Conservation (phyloP, 1,140 invertebrate species). For the Drosophila truncata region DNA sequence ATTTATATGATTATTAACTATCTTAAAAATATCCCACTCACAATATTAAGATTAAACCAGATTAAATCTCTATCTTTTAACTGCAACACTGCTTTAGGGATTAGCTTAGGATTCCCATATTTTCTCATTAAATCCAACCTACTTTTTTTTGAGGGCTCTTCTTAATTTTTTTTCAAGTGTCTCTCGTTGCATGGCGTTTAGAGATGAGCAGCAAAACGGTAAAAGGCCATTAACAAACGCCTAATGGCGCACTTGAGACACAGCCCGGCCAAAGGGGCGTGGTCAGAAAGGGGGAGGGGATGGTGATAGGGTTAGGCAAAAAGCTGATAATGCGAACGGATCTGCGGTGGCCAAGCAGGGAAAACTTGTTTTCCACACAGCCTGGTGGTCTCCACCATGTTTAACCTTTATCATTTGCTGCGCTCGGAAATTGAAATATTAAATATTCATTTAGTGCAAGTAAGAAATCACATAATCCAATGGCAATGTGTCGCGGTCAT, state of each 20-base stretch:
- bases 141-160: background rate
- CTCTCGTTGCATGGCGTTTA: conserved; percentile 47
- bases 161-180: conserved; percentile 30
- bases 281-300: conserved; percentile 1
- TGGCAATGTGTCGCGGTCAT: conserved; percentile 47
- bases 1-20: no score
- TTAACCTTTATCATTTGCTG: conserved; percentile 12
- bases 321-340: conserved; percentile 68
- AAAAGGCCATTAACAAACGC: conserved; percentile 78
- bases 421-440: conserved; percentile 72
- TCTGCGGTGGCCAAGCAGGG: conserved; percentile 54
- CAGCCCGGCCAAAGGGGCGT: conserved; percentile 37
- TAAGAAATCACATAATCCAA: conserved; percentile 71
- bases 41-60: background rate
- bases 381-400: background rate
- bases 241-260: conserved; percentile 80
- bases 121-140: background rate
- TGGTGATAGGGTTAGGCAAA: conserved; percentile 40
- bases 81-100: background rate
- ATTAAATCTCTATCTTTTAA: background rate
- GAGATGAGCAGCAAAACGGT: conserved; percentile 68
- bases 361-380: conserved; percentile 1
- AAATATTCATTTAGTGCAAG: conserved; percentile 75
- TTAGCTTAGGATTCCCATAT: background rate
- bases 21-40: background rate